These are phyloP conservation scores for Apis florea DNA, from an alignment of 1,140 invertebrate species.

Conservation along the genomic window DNA sequence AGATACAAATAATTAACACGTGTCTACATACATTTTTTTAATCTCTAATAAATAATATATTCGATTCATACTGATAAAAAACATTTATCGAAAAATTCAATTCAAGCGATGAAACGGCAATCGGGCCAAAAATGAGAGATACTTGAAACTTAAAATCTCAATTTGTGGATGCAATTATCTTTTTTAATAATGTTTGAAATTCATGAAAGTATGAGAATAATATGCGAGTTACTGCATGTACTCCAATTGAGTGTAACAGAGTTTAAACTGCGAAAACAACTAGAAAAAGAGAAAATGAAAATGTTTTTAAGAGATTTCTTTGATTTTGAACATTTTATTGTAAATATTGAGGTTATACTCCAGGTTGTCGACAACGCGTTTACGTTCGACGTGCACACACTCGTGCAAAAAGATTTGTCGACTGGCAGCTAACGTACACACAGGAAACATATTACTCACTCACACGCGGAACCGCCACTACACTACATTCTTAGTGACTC, in stretches of 20 bases:
- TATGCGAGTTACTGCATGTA: conserved; percentile 1
- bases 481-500: conserved; percentile 52
- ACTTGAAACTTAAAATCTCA: background rate
- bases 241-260: background rate
- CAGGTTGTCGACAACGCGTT: conserved; percentile 51
- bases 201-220: background rate
- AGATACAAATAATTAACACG: conserved; percentile 46
- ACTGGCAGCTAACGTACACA: conserved; percentile 50
- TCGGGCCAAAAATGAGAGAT: background rate
- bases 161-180: background rate
- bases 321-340: background rate
- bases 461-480: conserved; percentile 50
- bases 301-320: background rate
- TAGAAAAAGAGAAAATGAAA: background rate
- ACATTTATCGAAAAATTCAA: background rate
- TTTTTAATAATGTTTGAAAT: background rate
- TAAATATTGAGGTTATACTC: conserved; percentile 58
- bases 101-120: background rate
- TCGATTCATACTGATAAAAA: background rate
- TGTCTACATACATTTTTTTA: conserved; percentile 32
- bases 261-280: no score
- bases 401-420: conserved; percentile 18
- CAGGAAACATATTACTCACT: conserved; percentile 44
- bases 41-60: conserved; percentile 2
- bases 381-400: conserved; percentile 38